Evolutionary conservation across 1,140 invertebrate genomes (phyloP), one percentile per base, ranked within the genome.

Genomic region (Propsilocerus akamusi): DNA sequence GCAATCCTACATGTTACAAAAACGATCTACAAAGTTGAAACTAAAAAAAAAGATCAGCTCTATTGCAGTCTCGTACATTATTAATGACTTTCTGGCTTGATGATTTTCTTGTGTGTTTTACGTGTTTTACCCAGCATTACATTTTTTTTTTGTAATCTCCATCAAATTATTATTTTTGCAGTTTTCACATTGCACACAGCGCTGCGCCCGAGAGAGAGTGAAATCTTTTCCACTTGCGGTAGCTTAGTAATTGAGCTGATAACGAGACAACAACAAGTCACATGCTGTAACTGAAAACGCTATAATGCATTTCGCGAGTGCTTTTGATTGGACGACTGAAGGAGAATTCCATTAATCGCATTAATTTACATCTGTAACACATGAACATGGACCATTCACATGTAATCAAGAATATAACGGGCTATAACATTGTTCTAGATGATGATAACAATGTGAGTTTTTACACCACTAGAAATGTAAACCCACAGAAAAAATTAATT

Each of bases 381-480:
- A 30, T 30, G 20, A 37, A 37, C 32, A 37, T 37, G 32, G 32
- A 37, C 20, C 32, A 37, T 37, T 37, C 32, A n/a, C 32, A 37
- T 37, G 32, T 37, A 37, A 37, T 37, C n/a, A 37, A 37, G 7
- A 37, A 37, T 17, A 14, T 37, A 17, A 37, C 32, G 14, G 32
- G 32, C 32, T 37, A 37, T 37, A 37, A 2, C 20, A 37, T 17
- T 14, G 32, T 37, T 37, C 20, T 37, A 17, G 32, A 37, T 37
- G 32, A 37, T 37, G 32, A n/a, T n/a, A n/a, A 37, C 20, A 37
- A 37, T 17, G 32, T 37, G 20, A 37, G 32, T 37, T 37, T 17
- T 37, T n/a, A 30, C n/a, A 30, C n/a, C 10, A 30, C n/a, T 30
- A 30, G 28, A 12, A 12, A 12, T 37, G 32, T 37, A 8, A 30